Base-by-base conservation (phyloP, 2,888 invertebrate species). In the Noctua fimbriata region DNA sequence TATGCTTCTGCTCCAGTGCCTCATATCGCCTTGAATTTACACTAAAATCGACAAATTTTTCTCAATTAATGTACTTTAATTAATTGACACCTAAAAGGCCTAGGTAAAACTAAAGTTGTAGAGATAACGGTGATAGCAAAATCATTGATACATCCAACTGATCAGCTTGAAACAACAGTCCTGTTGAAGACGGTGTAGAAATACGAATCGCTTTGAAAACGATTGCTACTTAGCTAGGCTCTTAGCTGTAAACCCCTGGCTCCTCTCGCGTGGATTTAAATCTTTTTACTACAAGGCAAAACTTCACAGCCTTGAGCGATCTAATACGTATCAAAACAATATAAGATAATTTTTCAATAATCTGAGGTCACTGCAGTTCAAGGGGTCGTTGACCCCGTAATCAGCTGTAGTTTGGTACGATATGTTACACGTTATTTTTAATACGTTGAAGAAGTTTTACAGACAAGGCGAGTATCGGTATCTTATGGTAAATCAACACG, bases 1-100 rank as follows among this genome's bases (percentile, higher is more conserved):
- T 81, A 81, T 72, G 72, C 60, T 66, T 74, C 69, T 76, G 82
- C 24, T 71, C 81, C 72, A 87, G 73, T 88, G 85, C 58, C 83
- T 74, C 69, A 82, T 76, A 78, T 71, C 47, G 32, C 55, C 41
- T 28, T 69, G 18, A 73, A 72, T 14, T 44, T 73, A 75, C 41
- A 24, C 52, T 16, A 16, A 28, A n/a, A 49, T 60, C 18, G 16
- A 60, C 16, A 21, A 32, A 55, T 69, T 21, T 21, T 63, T 16
- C 6, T 18, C 18, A 7, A 28, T 24, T 18, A n/a, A 47, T 47
- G 9, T 32, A 63, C 28, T 63, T 60, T 60, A 7, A 16, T 32
- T 32, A 21, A 32, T 32, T 63, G 7, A 32, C 18, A 63, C 5
- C 18, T 32, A 18, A 63, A 32, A 16, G 18, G 1, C 18, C 0